These are phyloP conservation scores for Apomyelois bistriatella DNA, from an alignment of 2,888 invertebrate species.

Conservation along the genomic window DNA sequence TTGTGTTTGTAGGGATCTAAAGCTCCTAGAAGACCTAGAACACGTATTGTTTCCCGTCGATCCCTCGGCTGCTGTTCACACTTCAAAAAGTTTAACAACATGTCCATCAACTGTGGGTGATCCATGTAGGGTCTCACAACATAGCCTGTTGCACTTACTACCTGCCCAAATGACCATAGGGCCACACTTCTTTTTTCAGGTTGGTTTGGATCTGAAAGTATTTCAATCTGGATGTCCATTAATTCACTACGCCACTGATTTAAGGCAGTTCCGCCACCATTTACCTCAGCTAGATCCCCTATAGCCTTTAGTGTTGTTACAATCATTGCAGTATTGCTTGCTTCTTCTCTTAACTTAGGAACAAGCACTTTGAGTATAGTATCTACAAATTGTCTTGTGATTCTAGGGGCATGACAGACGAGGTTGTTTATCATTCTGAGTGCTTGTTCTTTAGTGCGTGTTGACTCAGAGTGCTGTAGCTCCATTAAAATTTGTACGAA, in stretches of 20 bases:
- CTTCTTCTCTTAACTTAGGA: conserved; percentile 93
- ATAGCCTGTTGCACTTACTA: conserved; percentile 97
- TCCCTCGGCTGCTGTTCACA: conserved; percentile 95
- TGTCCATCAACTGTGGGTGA: conserved; percentile 94
- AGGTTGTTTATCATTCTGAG: conserved; percentile 97
- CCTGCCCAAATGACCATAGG: conserved; percentile 96
- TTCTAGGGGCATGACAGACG: conserved; percentile 94
- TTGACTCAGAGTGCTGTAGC: conserved; percentile 96
- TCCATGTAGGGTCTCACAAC: conserved; percentile 97
- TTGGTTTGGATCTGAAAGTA: conserved; percentile 96
- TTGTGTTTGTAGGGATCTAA: conserved; percentile 99
- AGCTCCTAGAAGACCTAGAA: conserved; percentile 96
- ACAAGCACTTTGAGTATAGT: conserved; percentile 94
- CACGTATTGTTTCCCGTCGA: conserved; percentile 93
- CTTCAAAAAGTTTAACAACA: conserved; percentile 95
- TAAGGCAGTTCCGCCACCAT: conserved; percentile 91
- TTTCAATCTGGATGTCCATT: conserved; percentile 92
- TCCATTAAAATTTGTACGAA: conserved; percentile 96
- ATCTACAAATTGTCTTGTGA: conserved; percentile 97
- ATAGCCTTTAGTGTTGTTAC: conserved; percentile 94
- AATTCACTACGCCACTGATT: conserved; percentile 93
- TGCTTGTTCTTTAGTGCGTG: conserved; percentile 97
- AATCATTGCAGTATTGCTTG: conserved; percentile 94
- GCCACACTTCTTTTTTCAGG: conserved; percentile 96
- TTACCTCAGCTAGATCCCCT: conserved; percentile 97